Percentiles rank a stretch among this genome's conserved stretches.
These are phyloP conservation scores for Mesocentrotus franciscanus DNA, from an alignment of 53 echinoderm and acorn worm genomes.

Conservation along the genomic window DNA sequence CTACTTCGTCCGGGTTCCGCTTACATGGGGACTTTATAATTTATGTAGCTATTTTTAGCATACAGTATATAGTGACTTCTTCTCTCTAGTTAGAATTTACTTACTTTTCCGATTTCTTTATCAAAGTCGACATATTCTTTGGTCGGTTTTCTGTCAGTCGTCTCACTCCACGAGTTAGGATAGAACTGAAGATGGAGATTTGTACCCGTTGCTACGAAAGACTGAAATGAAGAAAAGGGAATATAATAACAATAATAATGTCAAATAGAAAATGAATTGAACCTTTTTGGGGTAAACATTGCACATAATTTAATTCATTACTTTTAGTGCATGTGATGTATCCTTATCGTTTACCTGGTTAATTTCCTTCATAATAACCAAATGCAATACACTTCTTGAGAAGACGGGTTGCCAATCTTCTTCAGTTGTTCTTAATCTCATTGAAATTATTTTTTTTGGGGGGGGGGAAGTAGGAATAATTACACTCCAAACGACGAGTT, in stretches of 20 bases:
- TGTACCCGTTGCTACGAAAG: constrained; percentile 92
- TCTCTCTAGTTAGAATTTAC: neutral
- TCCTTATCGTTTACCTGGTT: neutral
- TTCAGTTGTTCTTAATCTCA: neutral
- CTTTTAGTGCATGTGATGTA: neutral
- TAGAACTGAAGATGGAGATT: constrained; percentile 90
- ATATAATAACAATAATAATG: neutral
- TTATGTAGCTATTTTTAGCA: neutral
- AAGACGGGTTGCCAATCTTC: neutral
- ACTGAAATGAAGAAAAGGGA: constrained; percentile 72
- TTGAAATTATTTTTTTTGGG: neutral
- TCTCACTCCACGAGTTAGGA: constrained; percentile 87
- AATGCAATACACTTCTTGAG: neutral
- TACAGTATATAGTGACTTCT: neutral
- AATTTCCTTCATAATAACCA: neutral
- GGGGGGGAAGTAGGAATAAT: neutral
- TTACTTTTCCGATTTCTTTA: constrained; percentile 96
- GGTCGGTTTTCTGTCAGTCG: constrained; percentile 81
- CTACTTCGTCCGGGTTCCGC: neutral
- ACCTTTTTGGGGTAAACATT: neutral
- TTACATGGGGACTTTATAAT: neutral
- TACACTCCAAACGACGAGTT: neutral
- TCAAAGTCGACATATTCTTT: constrained; percentile 98
- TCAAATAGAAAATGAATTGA: neutral
- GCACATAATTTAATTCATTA: neutral